Evolutionary conservation across 1,140 invertebrate species (phyloP), one percentile per base, ranked within the genome.

Genomic region (Centruroides sculpturatus): DNA sequence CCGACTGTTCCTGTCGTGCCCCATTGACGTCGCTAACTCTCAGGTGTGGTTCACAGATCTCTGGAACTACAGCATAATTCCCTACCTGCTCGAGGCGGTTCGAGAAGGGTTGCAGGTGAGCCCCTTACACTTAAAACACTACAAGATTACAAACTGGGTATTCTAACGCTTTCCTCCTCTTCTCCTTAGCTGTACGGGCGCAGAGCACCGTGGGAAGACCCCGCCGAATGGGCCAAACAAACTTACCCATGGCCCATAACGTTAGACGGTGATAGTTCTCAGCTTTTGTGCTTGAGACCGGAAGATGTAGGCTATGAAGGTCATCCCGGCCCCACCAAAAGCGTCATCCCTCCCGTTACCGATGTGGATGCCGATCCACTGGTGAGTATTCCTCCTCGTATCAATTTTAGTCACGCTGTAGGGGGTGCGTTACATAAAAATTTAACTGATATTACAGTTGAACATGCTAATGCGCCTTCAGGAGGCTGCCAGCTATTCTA

Each of bases 41-140:
- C 83, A 92, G 76, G 87, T 91, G 3, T 98, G 95, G 95, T 98
- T 98, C 71, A 92, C 90, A 34, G 90, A 96, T 71, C 81, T 98
- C 35, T 98, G 95, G 95, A 98, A 98, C 75, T 95, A 95, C 74
- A 92, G 92, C 54, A 81, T 98, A 48, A 86, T 94, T 50, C 92
- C 93, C 23, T 97, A 98, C 73, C 77, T 97, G 47, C 80, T 92
- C 35, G 91, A 97, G 71, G 90, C 92, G 3, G 89, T 94, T 3
- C 81, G 90, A 47, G 93, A 98, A 75, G 92, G 92, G 12, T 78
- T 92, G 3, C 87, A 89, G 63, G 67, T 68, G 64, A 60, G 3
- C 53, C 34, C 8, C 41, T 6, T 41, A 41, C 5, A 41, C 5
- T 41, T 23, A 23, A 8, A 5, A 41, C 41, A 41, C 5, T 6